Evolutionary conservation across 2,113 vertebrate species (phyloP).

Genomic region (Orientallactaga bullata): DNA sequence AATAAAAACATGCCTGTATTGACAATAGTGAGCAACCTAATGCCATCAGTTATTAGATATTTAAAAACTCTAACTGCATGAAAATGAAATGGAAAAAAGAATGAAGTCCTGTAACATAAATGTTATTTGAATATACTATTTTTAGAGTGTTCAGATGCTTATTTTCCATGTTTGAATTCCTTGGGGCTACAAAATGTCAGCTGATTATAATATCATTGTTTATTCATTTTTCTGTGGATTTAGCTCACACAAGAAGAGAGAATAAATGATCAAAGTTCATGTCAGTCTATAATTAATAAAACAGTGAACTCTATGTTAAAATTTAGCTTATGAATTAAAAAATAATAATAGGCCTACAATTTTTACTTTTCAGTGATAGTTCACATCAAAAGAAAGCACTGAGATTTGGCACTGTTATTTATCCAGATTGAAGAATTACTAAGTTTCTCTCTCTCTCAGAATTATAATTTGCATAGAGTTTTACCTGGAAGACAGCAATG

Average conservation of each 20-base stretch:
- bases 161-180: slow-evolving; percentile 30
- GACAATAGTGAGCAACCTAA: neutral
- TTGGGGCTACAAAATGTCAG: neutral
- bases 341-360: neutral
- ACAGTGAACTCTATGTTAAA: neutral
- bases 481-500: neutral
- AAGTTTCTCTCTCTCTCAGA: neutral
- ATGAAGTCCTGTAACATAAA: neutral
- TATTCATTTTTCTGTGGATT: neutral
- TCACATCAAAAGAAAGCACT: neutral
- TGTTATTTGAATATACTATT: neutral
- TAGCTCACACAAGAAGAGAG: neutral
- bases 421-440: neutral
- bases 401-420: neutral
- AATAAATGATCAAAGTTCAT: neutral
- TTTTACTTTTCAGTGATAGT: neutral
- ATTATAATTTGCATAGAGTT: neutral
- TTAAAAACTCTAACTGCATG: neutral
- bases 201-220: neutral
- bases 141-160: neutral
- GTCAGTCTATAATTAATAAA: neutral
- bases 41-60: neutral
- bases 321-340: neutral
- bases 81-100: neutral
- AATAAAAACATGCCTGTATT: neutral